Evolutionary conservation across 2,113 vertebrate species (phyloP).

Genomic region (Halichoeres trimaculatus): DNA sequence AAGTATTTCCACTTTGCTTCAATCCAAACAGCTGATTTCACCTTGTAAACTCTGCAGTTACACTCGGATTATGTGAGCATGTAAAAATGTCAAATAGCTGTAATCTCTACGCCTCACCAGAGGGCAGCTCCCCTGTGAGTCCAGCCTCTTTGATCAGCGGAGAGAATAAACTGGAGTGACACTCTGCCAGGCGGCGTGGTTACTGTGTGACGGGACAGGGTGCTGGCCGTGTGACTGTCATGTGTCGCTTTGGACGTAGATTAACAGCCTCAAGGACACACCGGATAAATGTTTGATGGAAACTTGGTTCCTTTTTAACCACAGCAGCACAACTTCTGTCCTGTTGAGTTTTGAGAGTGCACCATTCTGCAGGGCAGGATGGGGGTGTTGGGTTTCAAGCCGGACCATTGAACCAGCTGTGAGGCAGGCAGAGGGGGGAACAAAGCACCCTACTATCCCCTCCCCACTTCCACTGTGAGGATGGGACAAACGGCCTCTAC

Average conservation of each 20-base stretch:
- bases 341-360: conserved; percentile 35
- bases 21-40: conserved; percentile 1
- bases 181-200: conserved; percentile 31
- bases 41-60: conserved; percentile 43
- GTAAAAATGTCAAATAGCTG: conserved; percentile 21
- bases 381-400: conserved; percentile 75
- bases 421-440: conserved; percentile 55
- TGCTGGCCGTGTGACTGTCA: conserved; percentile 60
- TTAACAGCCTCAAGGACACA: conserved; percentile 44
- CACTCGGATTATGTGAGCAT: too few species aligned
- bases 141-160: conserved; percentile 58
- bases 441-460: conserved; percentile 72
- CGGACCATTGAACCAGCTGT: conserved; percentile 65
- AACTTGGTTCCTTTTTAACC: conserved; percentile 43
- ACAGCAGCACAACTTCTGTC: conserved; percentile 28
- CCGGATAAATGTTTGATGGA: conserved; percentile 55
- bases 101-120: conserved; percentile 22
- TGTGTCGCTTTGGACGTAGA: conserved; percentile 36
- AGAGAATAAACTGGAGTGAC: conserved; percentile 39
- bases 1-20: neutral
- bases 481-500: conserved; percentile 64
- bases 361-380: conserved; percentile 54
- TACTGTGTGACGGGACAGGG: conserved; percentile 47
- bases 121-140: conserved; percentile 28
- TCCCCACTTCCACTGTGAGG: conserved; percentile 44